Base-by-base conservation (phyloP, 2,113 vertebrate species). In the Scomber japonicus region DNA sequence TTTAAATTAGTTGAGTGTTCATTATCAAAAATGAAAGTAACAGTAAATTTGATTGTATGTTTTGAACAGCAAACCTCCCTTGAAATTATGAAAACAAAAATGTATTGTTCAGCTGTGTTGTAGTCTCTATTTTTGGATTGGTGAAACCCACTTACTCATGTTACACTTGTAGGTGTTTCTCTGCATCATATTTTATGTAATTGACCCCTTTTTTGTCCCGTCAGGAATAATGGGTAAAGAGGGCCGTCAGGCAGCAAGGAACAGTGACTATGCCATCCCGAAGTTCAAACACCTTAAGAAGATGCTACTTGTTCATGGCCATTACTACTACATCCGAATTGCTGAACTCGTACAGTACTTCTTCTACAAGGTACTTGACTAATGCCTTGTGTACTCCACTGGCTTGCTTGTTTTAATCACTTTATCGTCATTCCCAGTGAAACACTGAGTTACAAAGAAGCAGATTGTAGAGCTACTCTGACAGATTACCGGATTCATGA, bases 321-420 rank as follows among this genome's bases (percentile, higher is more conserved):
- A 99, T 92, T 97, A 97, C 90, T 99, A 99, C 88, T 99, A 99
- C 61, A 95, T 99, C 88, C 95, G 98, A 49, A 98, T 99, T 75
- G 95, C 98, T 14, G 98, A 99, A 94, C 97, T 99, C 31, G 98
- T 99, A 92, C 98, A 99, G 89, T 99, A 99, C 95, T 99, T 99
- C 96, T 99, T 99, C 95, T 99, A 99, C 93, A 99, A 99, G 98
- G 98, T 99, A 94, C 59, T 78, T 59, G 44, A 69, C 24, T 12
- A 48, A 59, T 24, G 72, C 40, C 17, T 74, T 8, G 27, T 69
- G 62, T 45, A 2, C 68, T 45, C 56, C 53, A 46, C 64, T 44
- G 55, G 61, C 82, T 85, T 55, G 61, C 67, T 50, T 30, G 7
- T 81, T 84, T 84, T 84, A 81, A 91, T 85, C 81, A 71, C 87